Conservation (phyloP, 2,888 invertebrate genomes). For the Lithophane ornitopus region DNA sequence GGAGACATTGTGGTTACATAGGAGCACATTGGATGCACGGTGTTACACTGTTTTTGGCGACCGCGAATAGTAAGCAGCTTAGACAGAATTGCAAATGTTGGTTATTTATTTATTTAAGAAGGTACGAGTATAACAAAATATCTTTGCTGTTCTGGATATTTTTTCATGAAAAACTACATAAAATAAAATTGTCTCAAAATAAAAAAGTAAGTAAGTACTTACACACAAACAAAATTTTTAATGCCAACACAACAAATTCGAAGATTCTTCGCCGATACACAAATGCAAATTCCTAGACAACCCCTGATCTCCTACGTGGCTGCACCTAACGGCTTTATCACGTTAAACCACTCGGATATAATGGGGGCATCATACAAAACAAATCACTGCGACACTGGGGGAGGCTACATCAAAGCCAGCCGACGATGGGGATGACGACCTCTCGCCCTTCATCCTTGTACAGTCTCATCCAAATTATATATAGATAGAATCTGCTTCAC, state of each 20-base stretch:
- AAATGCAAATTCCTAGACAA: constrained; percentile 54
- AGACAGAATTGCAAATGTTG: background rate
- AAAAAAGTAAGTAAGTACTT: background rate
- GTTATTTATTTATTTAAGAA: background rate
- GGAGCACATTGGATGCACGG: background rate
- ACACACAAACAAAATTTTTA: background rate
- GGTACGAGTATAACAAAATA: background rate
- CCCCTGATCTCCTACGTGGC: constrained; percentile 40
- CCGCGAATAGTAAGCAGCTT: background rate
- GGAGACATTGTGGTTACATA: background rate
- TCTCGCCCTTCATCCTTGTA: constrained; percentile 19
- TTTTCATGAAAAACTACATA: too few relatives aligned
- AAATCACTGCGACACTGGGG: constrained; percentile 60
- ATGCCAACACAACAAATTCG: constrained; percentile 11
- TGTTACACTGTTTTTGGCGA: background rate
- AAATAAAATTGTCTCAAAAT: too few relatives aligned
- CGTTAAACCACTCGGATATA: constrained; percentile 62
- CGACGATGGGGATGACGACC: constrained; percentile 34
- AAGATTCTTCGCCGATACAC: constrained; percentile 21
- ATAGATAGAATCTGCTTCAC: background rate
- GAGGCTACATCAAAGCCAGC: constrained; percentile 55
- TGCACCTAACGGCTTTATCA: constrained; percentile 65
- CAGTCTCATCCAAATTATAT: background rate
- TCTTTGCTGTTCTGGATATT: background rate
- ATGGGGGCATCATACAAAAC: constrained; percentile 62